Conservation (phyloP, 2,888 invertebrate species). For the Exocentrus adspersus region DNA sequence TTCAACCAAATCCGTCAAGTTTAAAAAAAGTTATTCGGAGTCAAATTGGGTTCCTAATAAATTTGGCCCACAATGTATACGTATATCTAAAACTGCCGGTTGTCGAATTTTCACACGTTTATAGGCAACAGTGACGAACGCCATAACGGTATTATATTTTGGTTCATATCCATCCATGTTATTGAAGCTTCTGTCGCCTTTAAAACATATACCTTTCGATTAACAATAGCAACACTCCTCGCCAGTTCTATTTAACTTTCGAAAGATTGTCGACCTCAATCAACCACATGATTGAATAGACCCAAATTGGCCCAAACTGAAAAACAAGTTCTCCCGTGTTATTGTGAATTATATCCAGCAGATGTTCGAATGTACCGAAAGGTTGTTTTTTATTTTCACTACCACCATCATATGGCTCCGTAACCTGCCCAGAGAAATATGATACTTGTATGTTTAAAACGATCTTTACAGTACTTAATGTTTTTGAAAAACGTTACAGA, state of each 20-base stretch:
- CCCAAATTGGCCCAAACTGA: constrained; percentile 44
- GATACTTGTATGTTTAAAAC: constrained; percentile 38
- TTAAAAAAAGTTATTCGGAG: no score
- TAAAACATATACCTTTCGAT: constrained; percentile 13
- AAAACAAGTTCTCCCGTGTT: constrained; percentile 46
- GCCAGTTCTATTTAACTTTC: constrained; percentile 31
- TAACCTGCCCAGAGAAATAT: constrained; percentile 39
- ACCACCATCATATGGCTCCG: constrained; percentile 28
- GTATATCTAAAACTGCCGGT: no score
- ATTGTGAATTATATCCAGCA: constrained; percentile 32
- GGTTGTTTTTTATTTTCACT: constrained; percentile 13
- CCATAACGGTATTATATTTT: not conserved
- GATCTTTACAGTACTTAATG: constrained; percentile 27
- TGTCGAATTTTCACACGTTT: not conserved
- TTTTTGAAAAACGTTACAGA: constrained; percentile 9
- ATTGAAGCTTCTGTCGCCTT: constrained; percentile 5
- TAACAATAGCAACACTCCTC: constrained; percentile 10
- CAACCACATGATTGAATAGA: constrained; percentile 51
- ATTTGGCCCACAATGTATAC: no score
- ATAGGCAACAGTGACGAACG: not conserved
- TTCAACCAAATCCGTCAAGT: no score
- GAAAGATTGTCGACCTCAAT: constrained; percentile 54
- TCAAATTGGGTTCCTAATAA: no score
- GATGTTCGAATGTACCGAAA: constrained; percentile 28
- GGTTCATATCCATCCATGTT: not conserved